Evolutionary conservation across 2,797 vertebrate genomes (phyloP).

Genomic region (Gouania willdenowi): DNA sequence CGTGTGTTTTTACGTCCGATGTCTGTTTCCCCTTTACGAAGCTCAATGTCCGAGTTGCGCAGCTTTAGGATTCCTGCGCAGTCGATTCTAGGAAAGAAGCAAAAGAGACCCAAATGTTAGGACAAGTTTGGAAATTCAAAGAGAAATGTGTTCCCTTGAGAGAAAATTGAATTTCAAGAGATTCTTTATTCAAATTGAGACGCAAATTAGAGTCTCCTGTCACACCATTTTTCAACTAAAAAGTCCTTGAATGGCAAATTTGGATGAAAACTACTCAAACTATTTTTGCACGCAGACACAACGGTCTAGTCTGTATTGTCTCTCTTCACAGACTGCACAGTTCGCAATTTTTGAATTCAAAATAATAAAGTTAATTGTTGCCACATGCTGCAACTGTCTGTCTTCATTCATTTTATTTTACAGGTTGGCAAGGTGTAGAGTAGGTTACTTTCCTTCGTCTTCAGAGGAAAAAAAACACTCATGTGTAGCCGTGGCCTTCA

Average conservation of each 20-base stretch:
- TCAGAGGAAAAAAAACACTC: slow-evolving; percentile 59
- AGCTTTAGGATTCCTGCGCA: slow-evolving; percentile 96
- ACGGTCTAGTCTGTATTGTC: too few species aligned
- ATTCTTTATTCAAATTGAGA: slow-evolving; percentile 5
- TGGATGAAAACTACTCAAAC: too few species aligned
- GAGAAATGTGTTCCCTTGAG: too few species aligned
- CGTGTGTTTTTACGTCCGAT: slow-evolving; percentile 95
- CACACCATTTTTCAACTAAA: too few species aligned
- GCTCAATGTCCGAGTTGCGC: slow-evolving; percentile 94
- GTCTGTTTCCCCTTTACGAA: slow-evolving; percentile 96
- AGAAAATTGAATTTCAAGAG: slow-evolving; percentile 1
- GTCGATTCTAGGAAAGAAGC: slow-evolving; percentile 80
- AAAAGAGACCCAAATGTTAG: background rate
- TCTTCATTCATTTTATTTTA: slow-evolving; percentile 55
- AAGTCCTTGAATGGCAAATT: too few species aligned
- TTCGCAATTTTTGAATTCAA: too few species aligned
- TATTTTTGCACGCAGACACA: too few species aligned
- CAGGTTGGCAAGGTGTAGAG: slow-evolving; percentile 50
- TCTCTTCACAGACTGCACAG: too few species aligned
- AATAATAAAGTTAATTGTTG: slow-evolving; percentile 56
- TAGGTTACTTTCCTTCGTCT: slow-evolving; percentile 47
- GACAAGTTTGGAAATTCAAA: slow-evolving; percentile 2
- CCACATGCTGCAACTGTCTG: slow-evolving; percentile 50
- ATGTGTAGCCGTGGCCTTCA: slow-evolving; percentile 52
- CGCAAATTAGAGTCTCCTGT: slow-evolving; percentile 15